A percentile compares a stretch with the other conserved stretches of the same genome.
Evolutionary conservation across 2,113 vertebrate species (phyloP).

Genomic region (Tinamus guttatus): DNA sequence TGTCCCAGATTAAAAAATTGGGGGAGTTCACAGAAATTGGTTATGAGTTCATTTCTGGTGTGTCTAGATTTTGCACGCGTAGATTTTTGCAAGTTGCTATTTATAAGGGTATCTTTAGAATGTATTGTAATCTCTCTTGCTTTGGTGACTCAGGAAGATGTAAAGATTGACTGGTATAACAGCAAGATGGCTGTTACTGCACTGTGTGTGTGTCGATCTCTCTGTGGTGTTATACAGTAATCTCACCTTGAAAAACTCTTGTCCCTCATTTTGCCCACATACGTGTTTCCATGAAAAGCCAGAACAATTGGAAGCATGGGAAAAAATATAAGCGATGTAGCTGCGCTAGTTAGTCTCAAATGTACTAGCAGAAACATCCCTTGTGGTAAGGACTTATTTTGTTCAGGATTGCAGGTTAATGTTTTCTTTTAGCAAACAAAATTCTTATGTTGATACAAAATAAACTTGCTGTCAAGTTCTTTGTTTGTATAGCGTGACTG

Average conservation of each 20-base stretch:
- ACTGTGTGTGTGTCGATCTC: fast-evolving
- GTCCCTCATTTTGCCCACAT: fast-evolving
- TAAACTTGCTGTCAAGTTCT: not conserved
- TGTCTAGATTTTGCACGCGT: not conserved
- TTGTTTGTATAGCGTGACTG: not conserved
- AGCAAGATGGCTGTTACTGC: not conserved
- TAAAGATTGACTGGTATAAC: not conserved
- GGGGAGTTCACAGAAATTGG: not conserved
- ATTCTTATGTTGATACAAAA: not conserved
- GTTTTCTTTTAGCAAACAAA: not conserved
- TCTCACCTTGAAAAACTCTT: not conserved
- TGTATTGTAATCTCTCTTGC: not conserved
- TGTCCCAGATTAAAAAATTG: not conserved
- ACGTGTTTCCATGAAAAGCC: not conserved
- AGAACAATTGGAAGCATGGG: not conserved
- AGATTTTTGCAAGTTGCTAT: not conserved
- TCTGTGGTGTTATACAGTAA: not conserved
- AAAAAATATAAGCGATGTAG: not conserved
- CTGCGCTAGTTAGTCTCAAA: not conserved
- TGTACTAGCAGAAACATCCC: not conserved
- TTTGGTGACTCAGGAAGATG: not conserved
- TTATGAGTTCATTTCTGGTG: not conserved
- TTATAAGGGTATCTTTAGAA: not conserved
- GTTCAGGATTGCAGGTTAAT: not conserved
- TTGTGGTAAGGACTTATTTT: not conserved